phyloP scores from a whole-genome alignment of 2,113 vertebrate genomes.

The Megaleporinus macrocephalus region DNA sequence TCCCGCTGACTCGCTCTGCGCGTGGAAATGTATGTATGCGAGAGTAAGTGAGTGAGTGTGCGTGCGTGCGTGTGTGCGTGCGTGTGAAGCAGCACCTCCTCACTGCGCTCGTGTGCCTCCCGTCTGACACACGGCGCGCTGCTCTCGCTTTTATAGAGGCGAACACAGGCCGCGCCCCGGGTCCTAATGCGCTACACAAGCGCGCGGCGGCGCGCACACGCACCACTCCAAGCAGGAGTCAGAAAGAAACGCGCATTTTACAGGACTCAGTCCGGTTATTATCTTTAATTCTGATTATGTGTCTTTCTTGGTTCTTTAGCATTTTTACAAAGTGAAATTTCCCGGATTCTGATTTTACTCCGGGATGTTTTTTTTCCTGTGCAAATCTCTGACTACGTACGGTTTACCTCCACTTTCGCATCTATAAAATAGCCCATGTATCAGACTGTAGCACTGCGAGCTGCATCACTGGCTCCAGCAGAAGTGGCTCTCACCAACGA shows the following conservation, averaged over 20 bases:
- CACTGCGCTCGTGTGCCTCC: conserved; percentile 14
- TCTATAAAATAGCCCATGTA: not conserved
- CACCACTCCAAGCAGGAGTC: not conserved
- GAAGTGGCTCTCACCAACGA: not conserved
- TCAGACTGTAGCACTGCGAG: not conserved
- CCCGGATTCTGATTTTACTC: not conserved
- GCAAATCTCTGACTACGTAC: not conserved
- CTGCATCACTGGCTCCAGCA: not conserved
- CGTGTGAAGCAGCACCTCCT: not conserved
- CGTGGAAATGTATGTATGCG: not conserved
- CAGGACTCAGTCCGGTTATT: not conserved
- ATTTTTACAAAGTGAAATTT: not conserved
- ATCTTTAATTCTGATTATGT: not conserved
- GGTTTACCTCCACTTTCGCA: too few relatives aligned
- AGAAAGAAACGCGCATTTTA: not conserved
- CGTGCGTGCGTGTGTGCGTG: not conserved
- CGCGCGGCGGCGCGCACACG: not conserved
- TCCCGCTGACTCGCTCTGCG: not conserved
- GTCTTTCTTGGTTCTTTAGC: not conserved
- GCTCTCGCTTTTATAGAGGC: conserved; percentile 50
- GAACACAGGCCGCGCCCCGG: conserved; percentile 31
- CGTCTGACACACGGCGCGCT: conserved; percentile 50
- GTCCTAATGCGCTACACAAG: conserved; percentile 52
- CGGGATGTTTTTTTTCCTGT: not conserved
- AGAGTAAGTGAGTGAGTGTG: not conserved